Conservation (phyloP, 2,113 vertebrate genomes). For the Halichoeres trimaculatus region DNA sequence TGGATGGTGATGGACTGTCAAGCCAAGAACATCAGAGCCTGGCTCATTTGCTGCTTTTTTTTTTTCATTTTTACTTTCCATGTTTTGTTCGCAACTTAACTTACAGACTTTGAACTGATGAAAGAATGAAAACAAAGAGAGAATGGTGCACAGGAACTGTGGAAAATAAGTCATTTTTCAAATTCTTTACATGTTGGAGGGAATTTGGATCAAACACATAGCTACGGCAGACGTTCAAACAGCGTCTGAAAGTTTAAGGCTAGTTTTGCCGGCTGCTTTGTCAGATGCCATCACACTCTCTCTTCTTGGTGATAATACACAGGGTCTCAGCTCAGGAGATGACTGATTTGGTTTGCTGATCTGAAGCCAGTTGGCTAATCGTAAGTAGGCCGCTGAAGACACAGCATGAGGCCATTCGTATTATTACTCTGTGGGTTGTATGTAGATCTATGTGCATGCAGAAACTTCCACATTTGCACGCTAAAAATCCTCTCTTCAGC, state of each 20-base stretch:
- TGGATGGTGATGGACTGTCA: conserved; percentile 68
- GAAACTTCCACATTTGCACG: conserved; percentile 3
- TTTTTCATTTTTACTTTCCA: background rate
- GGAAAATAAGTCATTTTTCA: background rate
- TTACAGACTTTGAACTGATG: conserved; percentile 28
- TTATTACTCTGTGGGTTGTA: conserved; percentile 40
- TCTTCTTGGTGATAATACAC: conserved; percentile 58
- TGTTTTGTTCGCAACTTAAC: conserved; percentile 25
- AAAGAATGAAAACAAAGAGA: background rate
- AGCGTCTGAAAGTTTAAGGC: conserved; percentile 31
- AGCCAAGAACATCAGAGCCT: conserved; percentile 32
- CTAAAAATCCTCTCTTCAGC: conserved; percentile 12
- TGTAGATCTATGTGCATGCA: conserved; percentile 26
- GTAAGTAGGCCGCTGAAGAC: conserved; percentile 52
- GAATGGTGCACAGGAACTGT: background rate
- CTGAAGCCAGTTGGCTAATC: conserved; percentile 66
- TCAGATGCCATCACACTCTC: conserved; percentile 60
- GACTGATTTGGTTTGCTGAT: conserved; percentile 53
- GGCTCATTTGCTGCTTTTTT: conserved; percentile 2
- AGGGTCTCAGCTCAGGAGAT: conserved; percentile 48
- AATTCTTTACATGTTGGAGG: conserved; percentile 6
- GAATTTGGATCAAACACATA: conserved; percentile 28
- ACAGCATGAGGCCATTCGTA: conserved; percentile 53
- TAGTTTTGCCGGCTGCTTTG: conserved; percentile 46
- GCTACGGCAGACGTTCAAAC: conserved; percentile 58